Conservation (phyloP, 1,140 invertebrate species). For the Brachionus angularis region DNA sequence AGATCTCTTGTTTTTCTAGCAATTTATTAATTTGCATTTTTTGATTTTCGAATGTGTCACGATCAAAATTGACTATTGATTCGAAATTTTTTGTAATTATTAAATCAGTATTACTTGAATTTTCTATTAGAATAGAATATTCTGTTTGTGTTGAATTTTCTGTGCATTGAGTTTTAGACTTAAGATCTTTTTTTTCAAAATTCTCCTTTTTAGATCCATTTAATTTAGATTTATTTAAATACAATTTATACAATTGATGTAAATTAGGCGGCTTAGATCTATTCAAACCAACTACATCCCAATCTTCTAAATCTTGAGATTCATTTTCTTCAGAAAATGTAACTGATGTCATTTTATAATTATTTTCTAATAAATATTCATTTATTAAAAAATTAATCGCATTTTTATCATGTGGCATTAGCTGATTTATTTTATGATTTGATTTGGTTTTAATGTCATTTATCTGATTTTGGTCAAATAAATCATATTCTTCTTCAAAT, state of each 20-base stretch:
- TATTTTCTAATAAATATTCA: constrained; percentile 74
- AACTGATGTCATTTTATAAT: constrained; percentile 81
- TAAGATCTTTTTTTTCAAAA: not conserved
- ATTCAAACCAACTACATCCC: constrained; percentile 80
- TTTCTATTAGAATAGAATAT: not conserved
- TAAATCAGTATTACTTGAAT: not conserved
- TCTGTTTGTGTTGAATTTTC: constrained; percentile 26
- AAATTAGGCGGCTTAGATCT: constrained; percentile 74
- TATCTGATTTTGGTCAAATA: not conserved
- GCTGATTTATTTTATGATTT: constrained; percentile 46
- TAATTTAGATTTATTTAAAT: constrained; percentile 48
- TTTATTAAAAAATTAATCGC: constrained; percentile 82
- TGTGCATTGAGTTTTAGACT: not conserved
- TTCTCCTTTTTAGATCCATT: not conserved
- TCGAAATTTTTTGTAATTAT: not conserved
- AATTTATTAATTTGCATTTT: constrained; percentile 36
- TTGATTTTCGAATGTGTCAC: constrained; percentile 35
- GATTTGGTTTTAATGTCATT: constrained; percentile 12
- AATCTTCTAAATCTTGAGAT: constrained; percentile 83
- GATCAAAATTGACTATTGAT: constrained; percentile 21
- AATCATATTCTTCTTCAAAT: not conserved
- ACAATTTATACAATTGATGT: constrained; percentile 72
- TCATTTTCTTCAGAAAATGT: constrained; percentile 88
- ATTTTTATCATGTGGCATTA: constrained; percentile 69
- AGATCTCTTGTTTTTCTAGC: constrained; percentile 31